Conservation (phyloP, 2,888 invertebrate genomes). For the Phytoseiulus persimilis region DNA sequence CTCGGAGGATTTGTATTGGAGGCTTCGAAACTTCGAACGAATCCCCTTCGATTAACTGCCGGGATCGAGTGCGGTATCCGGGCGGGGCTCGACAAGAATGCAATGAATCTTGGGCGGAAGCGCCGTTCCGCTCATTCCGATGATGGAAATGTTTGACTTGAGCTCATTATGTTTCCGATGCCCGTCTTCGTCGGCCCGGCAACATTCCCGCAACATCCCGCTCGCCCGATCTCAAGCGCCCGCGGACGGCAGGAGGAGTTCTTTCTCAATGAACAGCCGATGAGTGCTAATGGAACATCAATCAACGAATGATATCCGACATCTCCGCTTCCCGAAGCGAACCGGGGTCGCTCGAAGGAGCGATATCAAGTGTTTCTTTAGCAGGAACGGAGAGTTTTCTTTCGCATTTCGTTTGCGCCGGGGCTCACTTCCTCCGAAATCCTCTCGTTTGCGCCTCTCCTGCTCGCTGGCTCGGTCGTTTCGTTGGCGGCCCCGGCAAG, state of each 20-base stretch:
- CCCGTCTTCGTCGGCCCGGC: background rate
- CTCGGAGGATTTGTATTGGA: too few species aligned
- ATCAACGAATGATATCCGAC: constrained; percentile 5
- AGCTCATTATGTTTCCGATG: background rate
- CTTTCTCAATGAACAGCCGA: background rate
- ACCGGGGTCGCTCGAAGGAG: background rate
- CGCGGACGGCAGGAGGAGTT: background rate
- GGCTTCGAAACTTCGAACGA: too few species aligned
- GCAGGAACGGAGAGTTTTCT: background rate
- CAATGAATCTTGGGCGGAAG: background rate
- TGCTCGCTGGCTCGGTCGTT: background rate
- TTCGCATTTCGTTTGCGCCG: background rate
- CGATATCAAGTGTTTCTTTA: constrained; percentile 5
- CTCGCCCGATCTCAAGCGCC: background rate
- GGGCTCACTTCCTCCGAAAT: background rate
- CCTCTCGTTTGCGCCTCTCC: background rate
- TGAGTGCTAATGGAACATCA: background rate
- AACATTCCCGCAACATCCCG: too few species aligned
- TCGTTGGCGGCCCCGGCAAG: background rate
- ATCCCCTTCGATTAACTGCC: too few species aligned
- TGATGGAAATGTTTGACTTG: background rate
- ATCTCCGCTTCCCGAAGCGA: background rate
- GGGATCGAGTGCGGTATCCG: too few species aligned
- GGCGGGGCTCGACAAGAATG: too few species aligned
- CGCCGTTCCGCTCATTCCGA: background rate